Percentiles rank a stretch among this genome's conserved stretches.
Evolutionary conservation across 2,113 vertebrate species (phyloP).

Genomic region (Podocnemis expansa): DNA sequence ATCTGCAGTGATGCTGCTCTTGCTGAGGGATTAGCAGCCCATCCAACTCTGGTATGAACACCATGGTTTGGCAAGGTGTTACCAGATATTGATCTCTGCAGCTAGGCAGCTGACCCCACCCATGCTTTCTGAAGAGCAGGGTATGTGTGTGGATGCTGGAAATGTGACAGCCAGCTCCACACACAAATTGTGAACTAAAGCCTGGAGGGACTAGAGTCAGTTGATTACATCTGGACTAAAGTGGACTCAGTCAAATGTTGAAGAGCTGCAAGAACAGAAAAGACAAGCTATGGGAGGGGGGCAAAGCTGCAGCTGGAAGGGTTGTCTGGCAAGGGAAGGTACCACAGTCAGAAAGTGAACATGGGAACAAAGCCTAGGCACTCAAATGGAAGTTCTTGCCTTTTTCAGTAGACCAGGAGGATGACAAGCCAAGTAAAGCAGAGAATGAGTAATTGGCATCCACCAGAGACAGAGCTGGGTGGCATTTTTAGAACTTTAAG

Average conservation of each 20-base stretch:
- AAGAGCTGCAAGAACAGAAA: not conserved
- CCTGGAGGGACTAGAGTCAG: not conserved
- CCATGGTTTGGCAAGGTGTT: not conserved
- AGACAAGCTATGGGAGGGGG: not conserved
- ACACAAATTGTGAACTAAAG: not conserved
- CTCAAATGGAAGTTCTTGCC: not conserved
- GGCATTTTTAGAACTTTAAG: not conserved
- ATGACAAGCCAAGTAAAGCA: not conserved
- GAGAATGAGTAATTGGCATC: not conserved
- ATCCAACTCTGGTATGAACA: not conserved
- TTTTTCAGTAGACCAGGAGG: not conserved
- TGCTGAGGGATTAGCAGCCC: not conserved
- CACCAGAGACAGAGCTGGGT: not conserved
- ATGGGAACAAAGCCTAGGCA: not conserved
- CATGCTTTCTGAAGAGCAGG: not conserved
- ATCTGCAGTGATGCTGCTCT: accelerated
- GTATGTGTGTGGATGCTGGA: not conserved
- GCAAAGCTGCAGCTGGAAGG: not conserved
- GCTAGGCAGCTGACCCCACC: not conserved
- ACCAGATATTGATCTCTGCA: not conserved
- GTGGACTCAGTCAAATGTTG: no score
- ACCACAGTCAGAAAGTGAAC: not conserved
- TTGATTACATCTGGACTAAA: not conserved
- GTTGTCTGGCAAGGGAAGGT: not conserved
- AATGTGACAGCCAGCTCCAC: not conserved